Evolutionary conservation across 2,888 invertebrate species (phyloP).

Genomic region (Dynastes maya): DNA sequence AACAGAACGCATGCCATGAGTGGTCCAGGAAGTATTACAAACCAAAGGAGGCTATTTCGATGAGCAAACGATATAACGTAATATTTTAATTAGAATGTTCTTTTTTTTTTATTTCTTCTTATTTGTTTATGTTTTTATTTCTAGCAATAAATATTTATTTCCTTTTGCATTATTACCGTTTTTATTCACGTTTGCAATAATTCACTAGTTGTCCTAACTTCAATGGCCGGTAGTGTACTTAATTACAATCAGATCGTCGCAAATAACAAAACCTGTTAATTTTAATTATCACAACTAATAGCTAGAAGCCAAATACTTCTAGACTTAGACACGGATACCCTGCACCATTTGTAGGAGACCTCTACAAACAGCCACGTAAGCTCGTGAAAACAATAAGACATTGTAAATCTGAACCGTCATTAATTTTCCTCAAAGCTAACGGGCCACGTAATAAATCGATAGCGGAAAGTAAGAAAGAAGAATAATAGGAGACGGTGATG

Average conservation of each 20-base stretch:
- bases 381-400: neutral
- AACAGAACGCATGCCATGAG: no score
- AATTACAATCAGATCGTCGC: neutral
- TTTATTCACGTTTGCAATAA: no score
- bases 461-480: neutral
- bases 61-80: no score
- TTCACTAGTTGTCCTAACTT: no score
- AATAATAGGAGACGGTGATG: neutral
- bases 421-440: conserved; percentile 34
- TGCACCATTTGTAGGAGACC: neutral
- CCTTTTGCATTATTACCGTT: no score
- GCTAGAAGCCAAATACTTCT: neutral
- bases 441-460: conserved; percentile 26
- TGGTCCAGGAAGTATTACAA: no score
- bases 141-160: no score
- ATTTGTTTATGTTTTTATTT: no score
- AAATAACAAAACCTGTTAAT: conserved; percentile 29
- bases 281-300: conserved; percentile 27
- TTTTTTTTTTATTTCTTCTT: no score
- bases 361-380: neutral
- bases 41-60: no score
- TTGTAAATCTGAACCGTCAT: conserved; percentile 30
- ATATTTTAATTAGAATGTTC: no score
- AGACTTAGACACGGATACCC: neutral
- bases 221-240: no score